A percentile compares a stretch with the other conserved stretches of the same genome.
These are phyloP conservation scores for Seladonia tumulorum DNA, from an alignment of 2,888 invertebrate species.

Conservation along the genomic window DNA sequence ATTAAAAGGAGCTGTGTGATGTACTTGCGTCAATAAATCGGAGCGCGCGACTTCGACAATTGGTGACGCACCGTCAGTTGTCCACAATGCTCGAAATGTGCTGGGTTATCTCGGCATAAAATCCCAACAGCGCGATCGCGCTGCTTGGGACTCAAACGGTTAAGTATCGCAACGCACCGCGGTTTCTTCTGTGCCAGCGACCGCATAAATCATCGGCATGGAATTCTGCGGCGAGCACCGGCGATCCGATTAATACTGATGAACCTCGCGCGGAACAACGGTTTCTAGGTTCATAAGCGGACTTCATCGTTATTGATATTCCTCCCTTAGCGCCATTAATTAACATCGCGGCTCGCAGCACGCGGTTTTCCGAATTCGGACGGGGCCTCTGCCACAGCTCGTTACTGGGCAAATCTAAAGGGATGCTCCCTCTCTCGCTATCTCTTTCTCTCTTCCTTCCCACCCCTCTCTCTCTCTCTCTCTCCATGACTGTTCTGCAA, in stretches of 20 bases:
- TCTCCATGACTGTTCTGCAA: slow-evolving; percentile 26
- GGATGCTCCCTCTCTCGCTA: neutral
- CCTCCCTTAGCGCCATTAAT: slow-evolving; percentile 58
- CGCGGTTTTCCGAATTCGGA: slow-evolving; percentile 55
- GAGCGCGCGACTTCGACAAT: no score
- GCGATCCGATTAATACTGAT: slow-evolving; percentile 47
- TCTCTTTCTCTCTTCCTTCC: neutral
- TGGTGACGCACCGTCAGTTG: no score
- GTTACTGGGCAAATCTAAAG: slow-evolving; percentile 35
- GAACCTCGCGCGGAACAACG: slow-evolving; percentile 33
- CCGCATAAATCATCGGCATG: slow-evolving; percentile 23
- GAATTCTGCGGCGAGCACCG: neutral
- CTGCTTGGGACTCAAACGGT: no score
- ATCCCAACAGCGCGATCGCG: no score
- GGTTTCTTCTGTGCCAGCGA: neutral
- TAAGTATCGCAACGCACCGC: neutral
- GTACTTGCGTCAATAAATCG: no score
- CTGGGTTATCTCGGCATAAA: no score
- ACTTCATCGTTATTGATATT: slow-evolving; percentile 59
- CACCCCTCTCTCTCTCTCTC: neutral
- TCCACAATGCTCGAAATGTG: no score
- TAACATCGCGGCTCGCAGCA: slow-evolving; percentile 48
- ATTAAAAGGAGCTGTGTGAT: no score
- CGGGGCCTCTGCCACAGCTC: slow-evolving; percentile 43
- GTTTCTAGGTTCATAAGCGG: slow-evolving; percentile 46